A percentile compares a stretch with the other conserved stretches of the same genome.
Evolutionary conservation across 92 coral and sea anemone species (phyloP).

Genomic region (Isaurus tuberculatus): DNA sequence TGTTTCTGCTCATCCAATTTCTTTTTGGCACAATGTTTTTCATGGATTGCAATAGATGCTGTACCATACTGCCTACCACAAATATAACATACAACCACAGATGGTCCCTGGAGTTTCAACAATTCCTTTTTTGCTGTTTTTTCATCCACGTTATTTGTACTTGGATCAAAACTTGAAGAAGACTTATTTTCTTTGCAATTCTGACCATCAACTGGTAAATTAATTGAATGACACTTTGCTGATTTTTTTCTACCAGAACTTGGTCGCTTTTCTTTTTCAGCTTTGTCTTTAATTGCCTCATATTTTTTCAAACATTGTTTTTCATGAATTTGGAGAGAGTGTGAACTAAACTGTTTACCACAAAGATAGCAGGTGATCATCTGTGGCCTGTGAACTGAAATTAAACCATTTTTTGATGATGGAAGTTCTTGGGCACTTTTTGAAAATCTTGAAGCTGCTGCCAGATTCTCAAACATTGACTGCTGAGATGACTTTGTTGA

Average conservation of each 20-base stretch:
- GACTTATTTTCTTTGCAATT: conserved; percentile 45
- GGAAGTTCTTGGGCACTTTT: conserved; percentile 50
- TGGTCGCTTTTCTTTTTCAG: conserved; percentile 52
- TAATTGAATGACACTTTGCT: conserved; percentile 67
- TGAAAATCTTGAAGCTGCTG: conserved; percentile 50
- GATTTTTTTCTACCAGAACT: conserved; percentile 14
- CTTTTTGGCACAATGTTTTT: conserved; percentile 88
- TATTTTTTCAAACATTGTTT: conserved; percentile 92
- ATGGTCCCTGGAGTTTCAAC: conserved; percentile 46
- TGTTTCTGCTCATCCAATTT: conserved; percentile 67
- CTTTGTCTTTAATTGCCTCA: conserved; percentile 71
- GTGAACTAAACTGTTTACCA: conserved; percentile 87
- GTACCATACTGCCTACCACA: conserved; percentile 94
- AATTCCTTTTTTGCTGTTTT: neutral
- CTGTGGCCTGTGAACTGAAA: conserved; percentile 59
- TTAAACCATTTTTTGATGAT: conserved; percentile 45
- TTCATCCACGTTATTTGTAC: neutral
- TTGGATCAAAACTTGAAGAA: neutral
- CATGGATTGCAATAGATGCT: conserved; percentile 91
- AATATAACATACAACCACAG: conserved; percentile 83
- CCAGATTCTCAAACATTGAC: conserved; percentile 31
- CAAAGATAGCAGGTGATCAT: conserved; percentile 94
- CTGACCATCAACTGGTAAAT: conserved; percentile 71
- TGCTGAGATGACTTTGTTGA: conserved; percentile 5
- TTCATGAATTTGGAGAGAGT: conserved; percentile 91